phyloP scores from a whole-genome alignment of 2,113 vertebrate genomes.

The Mystacornis crossleyi region DNA sequence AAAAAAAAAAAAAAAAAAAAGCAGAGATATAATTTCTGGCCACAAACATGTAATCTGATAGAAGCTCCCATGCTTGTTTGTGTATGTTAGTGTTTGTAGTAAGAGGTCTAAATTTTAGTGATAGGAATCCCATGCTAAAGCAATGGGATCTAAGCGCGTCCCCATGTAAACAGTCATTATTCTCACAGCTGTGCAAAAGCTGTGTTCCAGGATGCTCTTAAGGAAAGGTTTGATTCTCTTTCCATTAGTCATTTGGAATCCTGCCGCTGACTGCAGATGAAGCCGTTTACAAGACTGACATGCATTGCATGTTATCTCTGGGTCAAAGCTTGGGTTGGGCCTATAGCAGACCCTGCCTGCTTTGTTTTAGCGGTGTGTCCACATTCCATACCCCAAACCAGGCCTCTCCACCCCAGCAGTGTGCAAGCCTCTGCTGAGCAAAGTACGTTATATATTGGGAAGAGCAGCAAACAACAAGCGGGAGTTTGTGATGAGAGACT shows the following conservation, averaged over 20 bases:
- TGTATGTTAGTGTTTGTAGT: not conserved
- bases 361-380: not conserved
- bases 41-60: not conserved
- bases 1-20: not conserved
- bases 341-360: not conserved
- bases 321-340: not conserved
- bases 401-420: not conserved
- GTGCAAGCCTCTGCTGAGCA: not conserved
- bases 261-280: conserved; percentile 8
- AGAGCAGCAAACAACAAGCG: not conserved
- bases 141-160: not conserved
- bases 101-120: not conserved
- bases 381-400: not conserved
- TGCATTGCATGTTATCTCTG: not conserved
- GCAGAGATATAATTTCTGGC: not conserved
- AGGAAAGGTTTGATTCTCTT: not conserved
- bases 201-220: not conserved
- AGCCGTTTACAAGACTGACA: not conserved
- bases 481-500: not conserved
- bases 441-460: fast-evolving
- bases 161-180: not conserved
- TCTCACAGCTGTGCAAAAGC: not conserved
- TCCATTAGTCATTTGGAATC: not conserved
- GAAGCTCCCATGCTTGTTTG: not conserved
- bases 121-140: not conserved